Evolutionary conservation across 1,140 invertebrate species (phyloP), one percentile per base, ranked within the genome.

Genomic region (Rhopalosiphum maidis): DNA sequence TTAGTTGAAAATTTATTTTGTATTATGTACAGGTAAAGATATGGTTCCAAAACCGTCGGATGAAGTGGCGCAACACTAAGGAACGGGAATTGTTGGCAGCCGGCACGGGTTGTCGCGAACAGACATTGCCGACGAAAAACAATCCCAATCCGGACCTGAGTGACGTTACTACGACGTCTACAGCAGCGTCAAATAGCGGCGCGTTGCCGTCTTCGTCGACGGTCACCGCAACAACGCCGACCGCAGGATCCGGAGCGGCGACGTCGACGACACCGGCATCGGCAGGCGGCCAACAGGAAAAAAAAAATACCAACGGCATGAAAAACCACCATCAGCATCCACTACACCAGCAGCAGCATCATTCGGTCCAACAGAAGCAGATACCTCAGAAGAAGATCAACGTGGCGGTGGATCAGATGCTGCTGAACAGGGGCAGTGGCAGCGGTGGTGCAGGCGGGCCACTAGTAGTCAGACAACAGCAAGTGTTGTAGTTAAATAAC

Each of bases 11-110:
- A 82, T 51, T 2, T 43, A 43, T n/a, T 88, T n/a, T 3, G 1
- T 51, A 25, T 25, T 93, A 1, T 0, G 4, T 54, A 48, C 96
- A 99, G 98, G 98, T 99, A 93, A 99, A 99, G 96, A 99, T 99
- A 94, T 99, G 98, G 98, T 99, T 99, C 95, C 98, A 99, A 96
- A 99, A 99, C 95, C 96, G 98, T 1, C 96, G 98, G 90, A 99
- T 99, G 98, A 99, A 99, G 95, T 99, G 98, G 98, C 96, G 99
- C 21, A 99, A 99, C 95, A 99, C 98, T 21, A 99, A 99, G 95
- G 99, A 99, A 95, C 96, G 99, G 35, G 99, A 99, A 95, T 96
- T 99, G 1, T 95, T 99, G 86, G 99, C 98, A 8, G 97, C 96
- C 37, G 98, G 98, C 0, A 93, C 91, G 23, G 98, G 99, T 9